Conservation (phyloP, 1,140 invertebrate genomes). For the Drosophila auraria region DNA sequence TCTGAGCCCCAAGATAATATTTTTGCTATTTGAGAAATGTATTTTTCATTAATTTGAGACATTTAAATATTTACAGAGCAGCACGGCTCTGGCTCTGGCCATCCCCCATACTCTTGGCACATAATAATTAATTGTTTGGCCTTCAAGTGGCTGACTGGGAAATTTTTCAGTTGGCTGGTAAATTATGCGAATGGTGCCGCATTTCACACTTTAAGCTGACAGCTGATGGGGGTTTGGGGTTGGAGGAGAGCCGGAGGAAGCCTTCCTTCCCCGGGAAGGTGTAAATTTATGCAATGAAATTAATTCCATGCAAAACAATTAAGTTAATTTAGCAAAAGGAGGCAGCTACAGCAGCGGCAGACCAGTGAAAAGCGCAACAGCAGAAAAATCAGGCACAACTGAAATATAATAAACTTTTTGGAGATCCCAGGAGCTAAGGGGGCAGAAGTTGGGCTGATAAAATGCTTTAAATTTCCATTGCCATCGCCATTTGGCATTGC, state of each 20-base stretch:
- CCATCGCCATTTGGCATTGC: constrained; percentile 44
- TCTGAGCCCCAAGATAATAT: constrained; percentile 64
- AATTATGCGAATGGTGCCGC: constrained; percentile 77
- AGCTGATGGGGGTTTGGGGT: constrained; percentile 25
- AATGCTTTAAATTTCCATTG: constrained; percentile 79
- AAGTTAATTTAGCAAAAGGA: constrained; percentile 82
- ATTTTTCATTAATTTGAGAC: constrained; percentile 80
- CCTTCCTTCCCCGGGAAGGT: constrained; percentile 51
- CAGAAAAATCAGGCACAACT: constrained; percentile 76
- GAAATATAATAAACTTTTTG: constrained; percentile 81
- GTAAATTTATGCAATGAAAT: constrained; percentile 81
- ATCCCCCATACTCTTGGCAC: constrained; percentile 29
- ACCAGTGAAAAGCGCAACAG: constrained; percentile 62
- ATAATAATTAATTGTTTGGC: constrained; percentile 77
- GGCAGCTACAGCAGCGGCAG: constrained; percentile 8
- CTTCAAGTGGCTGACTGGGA: constrained; percentile 67
- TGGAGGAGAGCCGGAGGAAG: constrained; percentile 7
- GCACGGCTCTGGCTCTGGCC: not conserved
- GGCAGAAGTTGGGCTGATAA: constrained; percentile 20
- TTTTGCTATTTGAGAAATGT: constrained; percentile 71
- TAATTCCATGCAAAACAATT: constrained; percentile 84
- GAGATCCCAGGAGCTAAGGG: not conserved
- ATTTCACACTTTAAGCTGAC: constrained; percentile 81
- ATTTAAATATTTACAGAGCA: constrained; percentile 79
- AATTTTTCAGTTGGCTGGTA: constrained; percentile 63